These are phyloP conservation scores for Camponotus floridanus DNA, from an alignment of 1,140 invertebrate genomes.

Conservation along the genomic window DNA sequence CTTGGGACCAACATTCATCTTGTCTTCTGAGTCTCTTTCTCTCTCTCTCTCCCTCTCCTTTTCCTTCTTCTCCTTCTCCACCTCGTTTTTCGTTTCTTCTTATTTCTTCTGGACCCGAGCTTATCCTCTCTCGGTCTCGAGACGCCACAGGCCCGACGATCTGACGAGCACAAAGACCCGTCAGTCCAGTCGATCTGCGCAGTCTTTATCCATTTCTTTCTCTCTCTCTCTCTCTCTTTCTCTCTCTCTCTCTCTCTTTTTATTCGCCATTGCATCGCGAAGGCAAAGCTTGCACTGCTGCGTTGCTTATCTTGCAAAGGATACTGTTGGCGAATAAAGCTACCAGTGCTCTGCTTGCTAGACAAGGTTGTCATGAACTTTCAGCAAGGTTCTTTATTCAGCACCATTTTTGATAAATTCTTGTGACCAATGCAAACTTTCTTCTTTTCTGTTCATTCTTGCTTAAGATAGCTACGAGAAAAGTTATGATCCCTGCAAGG, in stretches of 20 bases:
- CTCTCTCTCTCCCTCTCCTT: slow-evolving; percentile 37
- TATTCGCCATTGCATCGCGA: not conserved
- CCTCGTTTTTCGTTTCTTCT: slow-evolving; percentile 59
- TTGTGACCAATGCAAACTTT: not conserved
- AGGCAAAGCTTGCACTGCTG: slow-evolving; percentile 53
- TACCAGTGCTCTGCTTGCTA: slow-evolving; percentile 8
- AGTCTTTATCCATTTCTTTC: too few species aligned
- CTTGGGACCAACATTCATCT: slow-evolving; percentile 86
- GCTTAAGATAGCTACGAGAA: too few species aligned
- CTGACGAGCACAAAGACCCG: slow-evolving; percentile 80
- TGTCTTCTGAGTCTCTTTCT: slow-evolving; percentile 55
- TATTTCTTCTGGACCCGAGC: slow-evolving; percentile 62
- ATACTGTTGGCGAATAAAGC: slow-evolving; percentile 33
- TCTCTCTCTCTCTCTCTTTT: slow-evolving; percentile 38
- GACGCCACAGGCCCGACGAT: slow-evolving; percentile 62
- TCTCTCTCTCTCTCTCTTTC: slow-evolving; percentile 1
- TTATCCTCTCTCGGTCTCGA: slow-evolving; percentile 51
- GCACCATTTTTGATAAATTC: not conserved
- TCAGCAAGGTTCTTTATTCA: slow-evolving; percentile 23
- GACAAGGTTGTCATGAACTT: slow-evolving; percentile 38
- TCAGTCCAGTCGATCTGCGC: slow-evolving; percentile 76
- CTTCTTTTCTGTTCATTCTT: too few species aligned
- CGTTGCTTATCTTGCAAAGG: slow-evolving; percentile 12
- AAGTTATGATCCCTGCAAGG: too few species aligned
- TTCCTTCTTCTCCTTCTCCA: slow-evolving; percentile 53